Evolutionary conservation across 2,888 invertebrate species (phyloP), one percentile per base, ranked within the genome.

Genomic region (Ectemnius lituratus): DNA sequence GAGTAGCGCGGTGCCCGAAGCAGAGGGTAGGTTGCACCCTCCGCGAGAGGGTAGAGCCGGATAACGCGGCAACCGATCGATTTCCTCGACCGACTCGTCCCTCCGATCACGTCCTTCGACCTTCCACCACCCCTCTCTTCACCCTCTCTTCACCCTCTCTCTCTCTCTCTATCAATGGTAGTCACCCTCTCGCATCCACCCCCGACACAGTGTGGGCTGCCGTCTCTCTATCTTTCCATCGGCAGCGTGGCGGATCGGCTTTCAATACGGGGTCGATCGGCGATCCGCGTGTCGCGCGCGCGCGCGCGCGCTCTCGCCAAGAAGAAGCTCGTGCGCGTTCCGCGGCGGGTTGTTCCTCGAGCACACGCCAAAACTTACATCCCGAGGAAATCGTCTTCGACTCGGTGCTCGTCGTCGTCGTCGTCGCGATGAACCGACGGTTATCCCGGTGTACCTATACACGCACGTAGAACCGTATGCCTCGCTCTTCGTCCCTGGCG

Each of bases 371-470:
- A n/a, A 62, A 59, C 65, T 58, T 58, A 56, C 68, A 57, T 68
- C 66, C 68, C 63, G 69, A 61, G 66, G 62, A 28, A 72, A 77
- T 73, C 68, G 62, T 63, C 65, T 77, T 77, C 73, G 73, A 77
- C 77, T 77, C 77, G 76, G 69, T 52, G 77, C 68, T 76, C 72
- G 62, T 49, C 59, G 28, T 37, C 28, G 28, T 37, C 28, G 23
- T 16, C 47, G 47, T 16, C 6, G 11, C 58, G 58, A 46, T 49
- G 18, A 37, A 52, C 65, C 69, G 60, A 52, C 52, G 52, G 37
- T 52, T 52, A 52, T 52, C 52, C 64, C 20, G 23, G 16, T 37
- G 37, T 37, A 37, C 37, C 8, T 37, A 37, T 11, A 37, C 37
- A 37, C 37, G 37, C 37, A 37, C 37, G 37, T 37, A 37, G 6